Evolutionary conservation across 2,797 vertebrate species (phyloP).

Genomic region (Pyrocephalus nanus): DNA sequence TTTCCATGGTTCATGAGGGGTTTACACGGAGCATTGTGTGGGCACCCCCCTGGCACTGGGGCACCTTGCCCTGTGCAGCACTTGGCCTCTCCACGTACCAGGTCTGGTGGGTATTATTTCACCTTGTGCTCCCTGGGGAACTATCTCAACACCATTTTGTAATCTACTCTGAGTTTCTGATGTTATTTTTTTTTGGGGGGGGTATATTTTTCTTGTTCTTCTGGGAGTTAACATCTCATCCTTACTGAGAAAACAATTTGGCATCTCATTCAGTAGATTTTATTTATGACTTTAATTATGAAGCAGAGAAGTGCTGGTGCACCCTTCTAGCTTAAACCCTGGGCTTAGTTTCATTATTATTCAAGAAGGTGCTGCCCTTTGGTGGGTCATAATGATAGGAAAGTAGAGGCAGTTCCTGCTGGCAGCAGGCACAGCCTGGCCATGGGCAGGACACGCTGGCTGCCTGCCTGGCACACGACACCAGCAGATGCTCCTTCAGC

Average conservation of each 20-base stretch:
- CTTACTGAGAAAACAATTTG: background rate
- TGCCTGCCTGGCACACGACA: background rate
- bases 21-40: rapidly evolving
- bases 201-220: background rate
- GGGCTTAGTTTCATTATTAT: background rate
- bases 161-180: background rate
- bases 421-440: background rate
- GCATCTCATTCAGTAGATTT: background rate
- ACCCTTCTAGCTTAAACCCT: background rate
- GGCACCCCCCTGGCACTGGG: rapidly evolving
- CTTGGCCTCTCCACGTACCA: background rate
- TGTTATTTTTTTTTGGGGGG: background rate
- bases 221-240: background rate
- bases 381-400: background rate
- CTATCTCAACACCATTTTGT: background rate
- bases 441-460: background rate
- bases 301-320: background rate
- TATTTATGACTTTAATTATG: background rate
- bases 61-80: background rate
- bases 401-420: background rate
- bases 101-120: background rate
- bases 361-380: background rate
- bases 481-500: background rate
- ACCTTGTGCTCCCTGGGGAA: background rate
- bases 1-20: rapidly evolving